A percentile compares a stretch with the other conserved stretches of the same genome.
Conservation (phyloP, 2,888 invertebrate species). For the Encarsia formosa region DNA sequence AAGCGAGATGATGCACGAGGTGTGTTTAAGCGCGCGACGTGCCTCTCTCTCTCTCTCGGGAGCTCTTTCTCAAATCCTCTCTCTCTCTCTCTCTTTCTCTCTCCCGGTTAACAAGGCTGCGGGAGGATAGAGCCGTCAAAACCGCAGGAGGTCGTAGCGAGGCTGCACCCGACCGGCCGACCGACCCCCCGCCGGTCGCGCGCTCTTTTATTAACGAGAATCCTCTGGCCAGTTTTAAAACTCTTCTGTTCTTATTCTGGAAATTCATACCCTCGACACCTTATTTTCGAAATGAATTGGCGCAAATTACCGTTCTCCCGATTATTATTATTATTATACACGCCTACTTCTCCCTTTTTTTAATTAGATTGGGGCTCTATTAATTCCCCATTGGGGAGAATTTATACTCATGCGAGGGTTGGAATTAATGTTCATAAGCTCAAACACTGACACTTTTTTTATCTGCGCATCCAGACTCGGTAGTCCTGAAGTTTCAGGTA, state of each 20-base stretch:
- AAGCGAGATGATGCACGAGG: slow-evolving; percentile 48
- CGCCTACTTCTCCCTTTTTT: too few relatives aligned
- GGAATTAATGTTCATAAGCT: too few relatives aligned
- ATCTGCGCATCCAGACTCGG: too few relatives aligned
- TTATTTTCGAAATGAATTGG: too few relatives aligned
- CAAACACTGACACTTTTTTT: too few relatives aligned
- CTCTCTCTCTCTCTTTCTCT: slow-evolving; percentile 3
- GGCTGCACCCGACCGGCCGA: slow-evolving; percentile 27
- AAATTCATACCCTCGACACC: too few relatives aligned
- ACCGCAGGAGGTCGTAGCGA: slow-evolving; percentile 47
- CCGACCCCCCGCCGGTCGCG: slow-evolving; percentile 50
- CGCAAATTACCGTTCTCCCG: too few relatives aligned
- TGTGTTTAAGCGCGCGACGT: slow-evolving; percentile 51
- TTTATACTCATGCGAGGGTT: too few relatives aligned
- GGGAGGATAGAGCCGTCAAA: slow-evolving; percentile 51
- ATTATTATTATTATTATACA: too few relatives aligned
- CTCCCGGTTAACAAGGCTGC: not conserved
- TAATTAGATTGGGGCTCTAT: too few relatives aligned
- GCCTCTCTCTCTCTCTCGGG: slow-evolving; percentile 14
- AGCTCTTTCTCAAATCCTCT: slow-evolving; percentile 29
- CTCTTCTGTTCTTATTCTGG: not conserved
- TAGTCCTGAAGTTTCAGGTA: too few relatives aligned
- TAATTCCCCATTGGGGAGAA: too few relatives aligned
- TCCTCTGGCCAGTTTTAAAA: slow-evolving; percentile 17
- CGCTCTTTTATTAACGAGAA: slow-evolving; percentile 50